Evolutionary conservation across 2,888 invertebrate species (phyloP).

Genomic region (Anoplius nigerrimus): DNA sequence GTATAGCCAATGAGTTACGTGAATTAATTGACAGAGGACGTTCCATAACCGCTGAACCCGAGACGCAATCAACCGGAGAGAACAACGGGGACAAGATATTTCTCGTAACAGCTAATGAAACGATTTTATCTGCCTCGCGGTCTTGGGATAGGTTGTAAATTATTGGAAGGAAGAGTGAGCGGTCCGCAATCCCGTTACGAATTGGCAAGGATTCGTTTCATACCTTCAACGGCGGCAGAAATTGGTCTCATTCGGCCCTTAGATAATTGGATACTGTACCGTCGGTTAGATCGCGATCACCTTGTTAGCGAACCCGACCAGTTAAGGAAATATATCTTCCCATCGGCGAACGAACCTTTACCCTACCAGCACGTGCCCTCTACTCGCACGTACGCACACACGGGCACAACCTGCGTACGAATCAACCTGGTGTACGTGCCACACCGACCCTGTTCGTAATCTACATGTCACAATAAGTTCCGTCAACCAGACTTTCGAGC

Average conservation of each 20-base stretch:
- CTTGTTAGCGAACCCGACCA: constrained; percentile 54
- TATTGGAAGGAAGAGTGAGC: constrained; percentile 2
- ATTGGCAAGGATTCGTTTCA: constrained; percentile 33
- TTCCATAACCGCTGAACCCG: constrained; percentile 4
- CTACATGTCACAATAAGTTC: no score
- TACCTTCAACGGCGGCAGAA: constrained; percentile 51
- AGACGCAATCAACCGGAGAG: no score
- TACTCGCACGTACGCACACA: constrained; percentile 10
- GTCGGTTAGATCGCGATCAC: constrained; percentile 55
- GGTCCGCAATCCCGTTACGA: no score
- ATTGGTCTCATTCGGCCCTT: constrained; percentile 56
- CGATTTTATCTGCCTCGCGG: no score
- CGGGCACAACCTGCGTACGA: neutral
- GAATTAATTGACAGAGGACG: constrained; percentile 23
- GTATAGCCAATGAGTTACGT: neutral
- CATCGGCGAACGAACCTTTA: constrained; percentile 28
- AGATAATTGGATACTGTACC: constrained; percentile 59
- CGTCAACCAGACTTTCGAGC: no score
- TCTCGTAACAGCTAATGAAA: no score
- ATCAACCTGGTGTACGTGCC: neutral
- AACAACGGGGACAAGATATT: no score
- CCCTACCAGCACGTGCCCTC: neutral
- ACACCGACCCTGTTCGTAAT: neutral
- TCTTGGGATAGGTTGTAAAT: no score
- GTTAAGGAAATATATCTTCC: constrained; percentile 44